phyloP scores from a whole-genome alignment of 2,797 vertebrate species.

The Melanotaenia pygmaea region DNA sequence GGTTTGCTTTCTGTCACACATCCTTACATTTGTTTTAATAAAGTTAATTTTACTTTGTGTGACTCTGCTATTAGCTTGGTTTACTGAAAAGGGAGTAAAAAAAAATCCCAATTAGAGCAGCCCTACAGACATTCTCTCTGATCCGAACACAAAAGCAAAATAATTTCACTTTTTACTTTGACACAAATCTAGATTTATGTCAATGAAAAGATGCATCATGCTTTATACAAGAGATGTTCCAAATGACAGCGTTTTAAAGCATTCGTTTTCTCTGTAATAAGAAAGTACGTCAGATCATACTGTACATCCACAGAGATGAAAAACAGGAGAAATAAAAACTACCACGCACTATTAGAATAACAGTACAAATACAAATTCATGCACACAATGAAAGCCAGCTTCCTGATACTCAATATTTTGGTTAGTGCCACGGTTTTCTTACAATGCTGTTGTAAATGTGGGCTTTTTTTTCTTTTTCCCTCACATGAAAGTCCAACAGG shows the following conservation, averaged over 20 bases:
- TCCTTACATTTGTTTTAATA: not conserved
- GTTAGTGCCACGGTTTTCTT: constrained; percentile 80
- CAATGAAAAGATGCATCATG: constrained; percentile 44
- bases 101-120: no score
- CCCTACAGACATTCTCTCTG: constrained; percentile 1
- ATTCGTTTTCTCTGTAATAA: constrained; percentile 43
- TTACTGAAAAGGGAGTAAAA: not conserved
- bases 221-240: constrained; percentile 44
- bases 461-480: constrained; percentile 52
- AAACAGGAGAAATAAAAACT: constrained; percentile 48
- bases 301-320: constrained; percentile 68
- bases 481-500: constrained; percentile 18
- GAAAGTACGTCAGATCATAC: constrained; percentile 49
- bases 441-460: constrained; percentile 77
- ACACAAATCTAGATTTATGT: constrained; percentile 23
- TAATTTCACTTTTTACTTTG: constrained; percentile 20
- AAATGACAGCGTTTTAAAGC: constrained; percentile 47
- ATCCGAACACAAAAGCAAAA: constrained; percentile 12
- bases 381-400: constrained; percentile 86
- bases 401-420: constrained; percentile 82
- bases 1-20: not conserved
- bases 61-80: not conserved
- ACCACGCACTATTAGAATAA: constrained; percentile 76
- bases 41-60: not conserved
- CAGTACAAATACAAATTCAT: constrained; percentile 85